Percentiles rank a stretch among this genome's conserved stretches.
Conservation (phyloP, 2,888 invertebrate species). For the Anodontia alba region DNA sequence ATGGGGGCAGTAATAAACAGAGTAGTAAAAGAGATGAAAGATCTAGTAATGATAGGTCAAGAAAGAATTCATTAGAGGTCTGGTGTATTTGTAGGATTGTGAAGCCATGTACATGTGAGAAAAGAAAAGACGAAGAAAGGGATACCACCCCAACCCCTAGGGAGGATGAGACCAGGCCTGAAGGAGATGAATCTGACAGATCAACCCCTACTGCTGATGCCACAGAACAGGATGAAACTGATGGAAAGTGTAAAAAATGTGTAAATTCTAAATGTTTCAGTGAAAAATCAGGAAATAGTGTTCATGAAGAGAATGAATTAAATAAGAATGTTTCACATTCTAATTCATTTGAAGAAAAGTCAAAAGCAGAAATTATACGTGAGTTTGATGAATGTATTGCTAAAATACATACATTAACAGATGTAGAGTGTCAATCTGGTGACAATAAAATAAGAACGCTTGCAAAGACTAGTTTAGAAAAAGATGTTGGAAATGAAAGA, state of each 20-base stretch:
- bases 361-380: not conserved
- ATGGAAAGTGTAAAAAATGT: not conserved
- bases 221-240: not conserved
- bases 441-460: too few relatives aligned
- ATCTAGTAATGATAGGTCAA: not conserved
- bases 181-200: constrained; percentile 28
- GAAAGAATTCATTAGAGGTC: constrained; percentile 53
- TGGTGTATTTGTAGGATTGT: constrained; percentile 63
- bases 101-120: constrained; percentile 47
- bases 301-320: not conserved
- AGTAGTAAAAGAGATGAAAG: not conserved
- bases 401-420: not conserved
- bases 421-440: not conserved
- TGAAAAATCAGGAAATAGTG: not conserved
- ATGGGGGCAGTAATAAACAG: constrained; percentile 11
- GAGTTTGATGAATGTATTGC: constrained; percentile 13
- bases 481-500: too few relatives aligned
- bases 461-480: too few relatives aligned
- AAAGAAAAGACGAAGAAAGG: constrained; percentile 22
- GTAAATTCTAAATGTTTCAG: not conserved
- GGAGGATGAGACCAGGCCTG: not conserved
- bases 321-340: not conserved
- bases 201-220: constrained; percentile 35
- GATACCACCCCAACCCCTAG: constrained; percentile 52
- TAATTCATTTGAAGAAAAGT: not conserved